Percentiles rank a stretch among this genome's conserved stretches.
Conservation (phyloP, 2,797 vertebrate genomes). For the Kryptolebias ocellatus region DNA sequence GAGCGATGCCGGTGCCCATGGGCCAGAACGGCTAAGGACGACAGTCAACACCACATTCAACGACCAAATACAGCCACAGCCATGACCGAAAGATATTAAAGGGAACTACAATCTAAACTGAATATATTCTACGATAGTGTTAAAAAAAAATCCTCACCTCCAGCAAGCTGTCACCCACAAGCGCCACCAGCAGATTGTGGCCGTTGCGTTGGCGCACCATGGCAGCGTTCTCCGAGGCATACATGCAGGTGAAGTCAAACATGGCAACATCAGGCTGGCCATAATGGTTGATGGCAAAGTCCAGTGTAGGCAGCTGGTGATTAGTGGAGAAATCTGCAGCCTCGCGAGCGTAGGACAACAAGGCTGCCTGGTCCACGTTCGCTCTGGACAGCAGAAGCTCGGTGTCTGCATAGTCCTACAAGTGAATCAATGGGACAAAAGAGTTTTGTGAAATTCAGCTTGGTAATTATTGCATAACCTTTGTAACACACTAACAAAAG, state of each 20-base stretch:
- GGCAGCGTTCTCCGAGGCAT: conserved; percentile 95
- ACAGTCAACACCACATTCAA: conserved; percentile 35
- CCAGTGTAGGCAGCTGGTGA: conserved; percentile 92
- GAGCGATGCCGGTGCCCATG: conserved; percentile 98
- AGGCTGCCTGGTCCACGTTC: conserved; percentile 95
- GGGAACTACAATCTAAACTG: neutral
- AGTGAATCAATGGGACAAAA: neutral
- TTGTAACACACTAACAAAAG: neutral
- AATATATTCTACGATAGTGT: neutral
- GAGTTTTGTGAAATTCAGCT: no score
- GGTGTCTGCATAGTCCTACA: conserved; percentile 93
- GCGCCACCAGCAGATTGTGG: conserved; percentile 90
- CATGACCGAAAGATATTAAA: neutral
- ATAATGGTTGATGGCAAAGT: conserved; percentile 99
- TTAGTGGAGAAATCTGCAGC: conserved; percentile 98
- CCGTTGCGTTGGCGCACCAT: conserved; percentile 91
- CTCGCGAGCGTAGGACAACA: conserved; percentile 92
- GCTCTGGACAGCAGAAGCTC: conserved; percentile 93
- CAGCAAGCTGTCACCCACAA: conserved; percentile 96
- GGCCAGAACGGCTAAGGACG: conserved; percentile 93
- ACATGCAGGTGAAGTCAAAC: conserved; percentile 99
- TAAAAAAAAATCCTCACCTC: conserved; percentile 83
- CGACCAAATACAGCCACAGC: conserved; percentile 53
- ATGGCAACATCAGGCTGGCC: conserved; percentile 98
- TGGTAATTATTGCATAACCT: neutral